Conservation (phyloP, 2,888 invertebrate species). For the Stenolophus ochropezus region DNA sequence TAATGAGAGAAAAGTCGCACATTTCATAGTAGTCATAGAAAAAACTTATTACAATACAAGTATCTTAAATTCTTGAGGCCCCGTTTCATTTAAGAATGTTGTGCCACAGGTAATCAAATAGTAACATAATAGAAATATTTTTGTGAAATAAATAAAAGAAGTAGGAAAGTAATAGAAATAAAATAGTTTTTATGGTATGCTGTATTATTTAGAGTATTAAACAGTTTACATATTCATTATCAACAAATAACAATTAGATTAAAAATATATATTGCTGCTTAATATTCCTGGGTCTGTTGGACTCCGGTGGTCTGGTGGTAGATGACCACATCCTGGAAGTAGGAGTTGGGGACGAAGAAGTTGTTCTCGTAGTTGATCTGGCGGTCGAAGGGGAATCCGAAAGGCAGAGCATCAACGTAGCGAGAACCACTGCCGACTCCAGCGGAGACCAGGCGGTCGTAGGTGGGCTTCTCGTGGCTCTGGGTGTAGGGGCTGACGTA, state of each 20-base stretch:
- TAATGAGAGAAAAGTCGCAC: no score
- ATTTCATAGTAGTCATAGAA: no score
- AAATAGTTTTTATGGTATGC: background rate
- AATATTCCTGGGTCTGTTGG: constrained; percentile 3
- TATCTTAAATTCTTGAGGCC: no score
- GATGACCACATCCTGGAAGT: constrained; percentile 79
- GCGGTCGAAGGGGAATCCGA: constrained; percentile 86
- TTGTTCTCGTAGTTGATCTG: constrained; percentile 75
- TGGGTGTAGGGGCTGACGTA: constrained; percentile 73
- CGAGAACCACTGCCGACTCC: constrained; percentile 76
- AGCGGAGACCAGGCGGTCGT: constrained; percentile 74
- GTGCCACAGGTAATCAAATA: no score
- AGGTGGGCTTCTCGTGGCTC: constrained; percentile 70
- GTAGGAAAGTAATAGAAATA: background rate
- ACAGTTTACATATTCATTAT: constrained; percentile 19
- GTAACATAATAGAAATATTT: background rate
- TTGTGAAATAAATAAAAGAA: background rate
- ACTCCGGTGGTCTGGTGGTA: constrained; percentile 76
- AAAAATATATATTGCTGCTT: constrained; percentile 4
- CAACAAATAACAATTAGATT: constrained; percentile 14
- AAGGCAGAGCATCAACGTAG: constrained; percentile 78
- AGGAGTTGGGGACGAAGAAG: constrained; percentile 82
- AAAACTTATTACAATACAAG: no score
- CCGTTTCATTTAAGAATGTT: no score
- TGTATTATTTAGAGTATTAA: constrained; percentile 12